These are phyloP conservation scores for Triplophysa yarkandensis DNA, from an alignment of 2,797 vertebrate genomes.

Conservation along the genomic window DNA sequence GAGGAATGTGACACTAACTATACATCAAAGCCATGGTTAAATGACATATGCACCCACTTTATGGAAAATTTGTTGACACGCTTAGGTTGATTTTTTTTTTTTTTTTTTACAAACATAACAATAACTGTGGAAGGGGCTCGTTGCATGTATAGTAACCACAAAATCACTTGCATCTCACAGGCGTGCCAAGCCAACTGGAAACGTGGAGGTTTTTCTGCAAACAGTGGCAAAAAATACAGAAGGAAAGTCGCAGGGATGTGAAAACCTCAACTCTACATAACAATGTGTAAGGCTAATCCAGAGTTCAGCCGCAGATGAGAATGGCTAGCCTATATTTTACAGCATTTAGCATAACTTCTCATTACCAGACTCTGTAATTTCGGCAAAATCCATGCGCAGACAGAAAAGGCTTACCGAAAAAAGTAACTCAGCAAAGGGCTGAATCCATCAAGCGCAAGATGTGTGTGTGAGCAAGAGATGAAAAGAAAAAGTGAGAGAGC, in stretches of 20 bases:
- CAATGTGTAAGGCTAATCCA: constrained; percentile 75
- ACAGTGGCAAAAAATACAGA: constrained; percentile 60
- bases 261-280: constrained; percentile 77
- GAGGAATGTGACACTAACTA: constrained; percentile 11
- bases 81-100: constrained; percentile 28
- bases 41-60: constrained; percentile 18
- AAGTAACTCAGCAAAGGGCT: constrained; percentile 59
- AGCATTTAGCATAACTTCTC: constrained; percentile 80
- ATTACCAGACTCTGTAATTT: constrained; percentile 77
- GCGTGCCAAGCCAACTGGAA: constrained; percentile 43
- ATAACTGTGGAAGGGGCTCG: constrained; percentile 55
- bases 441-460: constrained; percentile 42
- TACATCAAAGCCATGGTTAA: constrained; percentile 33
- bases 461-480: constrained; percentile 37
- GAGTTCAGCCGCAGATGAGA: constrained; percentile 67
- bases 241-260: constrained; percentile 51
- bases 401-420: constrained; percentile 67
- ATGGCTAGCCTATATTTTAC: constrained; percentile 78
- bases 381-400: constrained; percentile 64
- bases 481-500: neutral
- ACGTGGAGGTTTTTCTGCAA: constrained; percentile 52
- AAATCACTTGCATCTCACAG: constrained; percentile 51
- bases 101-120: constrained; percentile 48
- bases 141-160: constrained; percentile 59
- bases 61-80: constrained; percentile 25